A percentile compares a stretch with the other conserved stretches of the same genome.
Evolutionary conservation across 2,888 invertebrate genomes (phyloP).

Genomic region (Ashinkailepas kermadecensis): DNA sequence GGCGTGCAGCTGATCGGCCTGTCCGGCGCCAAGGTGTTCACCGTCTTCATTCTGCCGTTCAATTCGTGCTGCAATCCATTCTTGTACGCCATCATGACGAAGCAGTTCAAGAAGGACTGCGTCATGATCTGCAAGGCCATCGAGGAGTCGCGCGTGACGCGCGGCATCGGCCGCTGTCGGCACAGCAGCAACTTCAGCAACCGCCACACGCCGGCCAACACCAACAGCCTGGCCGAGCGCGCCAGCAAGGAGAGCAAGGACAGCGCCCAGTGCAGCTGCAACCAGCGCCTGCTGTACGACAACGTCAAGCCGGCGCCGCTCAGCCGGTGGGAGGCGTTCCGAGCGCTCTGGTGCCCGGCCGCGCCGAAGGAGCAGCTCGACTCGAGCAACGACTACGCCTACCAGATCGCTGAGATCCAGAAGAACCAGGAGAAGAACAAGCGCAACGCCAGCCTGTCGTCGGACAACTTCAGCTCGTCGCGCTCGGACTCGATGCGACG

Average conservation of each 20-base stretch:
- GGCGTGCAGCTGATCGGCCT: slow-evolving; percentile 82
- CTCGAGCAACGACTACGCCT: slow-evolving; percentile 55
- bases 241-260: slow-evolving; percentile 55
- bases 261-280: slow-evolving; percentile 45
- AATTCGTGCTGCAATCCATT: slow-evolving; percentile 98
- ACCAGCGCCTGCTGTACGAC: slow-evolving; percentile 46
- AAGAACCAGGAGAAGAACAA: slow-evolving; percentile 55
- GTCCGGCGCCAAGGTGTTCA: slow-evolving; percentile 80
- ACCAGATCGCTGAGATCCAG: slow-evolving; percentile 63
- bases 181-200: slow-evolving; percentile 83
- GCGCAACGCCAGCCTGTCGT: slow-evolving; percentile 66
- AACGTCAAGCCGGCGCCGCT: slow-evolving; percentile 36
- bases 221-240: slow-evolving; percentile 71
- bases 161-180: slow-evolving; percentile 75
- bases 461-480: slow-evolving; percentile 82
- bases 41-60: slow-evolving; percentile 88
- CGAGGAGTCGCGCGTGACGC: slow-evolving; percentile 83
- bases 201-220: slow-evolving; percentile 76
- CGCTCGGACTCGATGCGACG: slow-evolving; percentile 75
- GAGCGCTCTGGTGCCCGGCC: neutral
- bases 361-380: slow-evolving; percentile 21
- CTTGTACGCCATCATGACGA: slow-evolving; percentile 92
- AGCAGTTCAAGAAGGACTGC: slow-evolving; percentile 96
- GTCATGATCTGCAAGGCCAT: slow-evolving; percentile 91
- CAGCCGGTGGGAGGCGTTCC: slow-evolving; percentile 25